phyloP scores from a whole-genome alignment of 2,888 invertebrate genomes.

The Harpalus rufipes region DNA sequence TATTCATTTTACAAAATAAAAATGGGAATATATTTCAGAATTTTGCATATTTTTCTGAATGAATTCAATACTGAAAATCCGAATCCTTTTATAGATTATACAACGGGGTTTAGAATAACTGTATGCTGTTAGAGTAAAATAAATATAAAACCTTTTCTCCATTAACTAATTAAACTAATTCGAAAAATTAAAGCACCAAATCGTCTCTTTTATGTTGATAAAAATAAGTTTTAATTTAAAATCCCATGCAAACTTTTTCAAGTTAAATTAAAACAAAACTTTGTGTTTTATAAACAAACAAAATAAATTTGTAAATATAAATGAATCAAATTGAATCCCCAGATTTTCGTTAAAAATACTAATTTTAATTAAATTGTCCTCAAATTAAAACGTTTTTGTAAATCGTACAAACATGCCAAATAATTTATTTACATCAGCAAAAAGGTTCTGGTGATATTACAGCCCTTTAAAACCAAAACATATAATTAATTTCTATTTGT shows the following conservation, averaged over 20 bases:
- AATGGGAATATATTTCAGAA: background rate
- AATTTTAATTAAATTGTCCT: slow-evolving; percentile 22
- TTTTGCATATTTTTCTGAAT: too few relatives aligned
- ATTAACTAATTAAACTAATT: slow-evolving; percentile 34
- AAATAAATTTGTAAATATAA: slow-evolving; percentile 38
- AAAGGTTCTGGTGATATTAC: background rate
- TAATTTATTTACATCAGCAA: background rate
- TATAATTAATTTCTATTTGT: slow-evolving; percentile 1
- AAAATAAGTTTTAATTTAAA: slow-evolving; percentile 53
- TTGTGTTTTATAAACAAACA: slow-evolving; percentile 30
- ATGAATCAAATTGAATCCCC: slow-evolving; percentile 22
- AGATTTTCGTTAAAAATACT: slow-evolving; percentile 19
- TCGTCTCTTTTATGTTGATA: slow-evolving; percentile 20
- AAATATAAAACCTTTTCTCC: slow-evolving; percentile 5
- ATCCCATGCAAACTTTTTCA: slow-evolving; percentile 30
- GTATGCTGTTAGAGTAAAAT: background rate
- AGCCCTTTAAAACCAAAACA: background rate
- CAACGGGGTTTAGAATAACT: too few relatives aligned
- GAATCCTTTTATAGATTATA: too few relatives aligned
- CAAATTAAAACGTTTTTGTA: slow-evolving; percentile 11
- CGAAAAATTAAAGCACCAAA: slow-evolving; percentile 16
- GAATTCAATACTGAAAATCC: background rate
- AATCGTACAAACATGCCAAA: background rate
- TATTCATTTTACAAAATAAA: background rate
- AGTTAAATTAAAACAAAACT: slow-evolving; percentile 50